Evolutionary conservation across 2,797 vertebrate species (phyloP).

Genomic region (Erethizon dorsatum): DNA sequence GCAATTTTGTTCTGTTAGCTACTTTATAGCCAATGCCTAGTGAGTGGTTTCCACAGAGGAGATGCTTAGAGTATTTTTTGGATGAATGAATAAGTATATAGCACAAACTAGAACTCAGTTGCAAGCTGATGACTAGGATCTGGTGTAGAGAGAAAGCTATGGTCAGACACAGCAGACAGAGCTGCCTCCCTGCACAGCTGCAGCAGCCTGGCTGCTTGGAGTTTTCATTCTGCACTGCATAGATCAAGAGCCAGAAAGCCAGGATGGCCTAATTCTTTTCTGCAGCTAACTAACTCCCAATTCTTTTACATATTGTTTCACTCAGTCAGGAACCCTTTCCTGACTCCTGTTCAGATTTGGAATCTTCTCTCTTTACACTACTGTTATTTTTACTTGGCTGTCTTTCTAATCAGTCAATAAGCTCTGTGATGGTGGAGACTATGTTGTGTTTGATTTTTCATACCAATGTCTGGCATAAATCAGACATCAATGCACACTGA

Average conservation of each 20-base stretch:
- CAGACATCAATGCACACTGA: constrained; percentile 61
- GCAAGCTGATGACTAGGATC: neutral
- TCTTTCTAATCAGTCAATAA: constrained; percentile 6
- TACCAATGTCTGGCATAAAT: constrained; percentile 52
- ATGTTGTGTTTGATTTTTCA: constrained; percentile 50
- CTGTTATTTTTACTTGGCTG: constrained; percentile 35
- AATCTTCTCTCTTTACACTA: neutral
- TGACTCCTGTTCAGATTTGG: neutral
- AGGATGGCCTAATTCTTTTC: neutral
- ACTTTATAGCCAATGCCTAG: neutral
- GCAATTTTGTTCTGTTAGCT: neutral
- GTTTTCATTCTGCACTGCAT: neutral
- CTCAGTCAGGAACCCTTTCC: neutral
- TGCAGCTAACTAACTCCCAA: neutral
- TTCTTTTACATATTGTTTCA: neutral
- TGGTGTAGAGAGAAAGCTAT: neutral
- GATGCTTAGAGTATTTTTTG: neutral
- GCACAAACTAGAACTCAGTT: neutral
- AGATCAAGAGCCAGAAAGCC: neutral
- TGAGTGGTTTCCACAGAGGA: neutral
- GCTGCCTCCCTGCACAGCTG: neutral
- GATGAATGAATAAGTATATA: neutral
- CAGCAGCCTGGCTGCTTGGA: neutral
- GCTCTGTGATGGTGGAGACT: neutral
- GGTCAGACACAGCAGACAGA: neutral